Percentiles rank a stretch among this genome's conserved stretches.
Conservation (phyloP, 2,888 invertebrate species). For the Nemotelus nigrinus region DNA sequence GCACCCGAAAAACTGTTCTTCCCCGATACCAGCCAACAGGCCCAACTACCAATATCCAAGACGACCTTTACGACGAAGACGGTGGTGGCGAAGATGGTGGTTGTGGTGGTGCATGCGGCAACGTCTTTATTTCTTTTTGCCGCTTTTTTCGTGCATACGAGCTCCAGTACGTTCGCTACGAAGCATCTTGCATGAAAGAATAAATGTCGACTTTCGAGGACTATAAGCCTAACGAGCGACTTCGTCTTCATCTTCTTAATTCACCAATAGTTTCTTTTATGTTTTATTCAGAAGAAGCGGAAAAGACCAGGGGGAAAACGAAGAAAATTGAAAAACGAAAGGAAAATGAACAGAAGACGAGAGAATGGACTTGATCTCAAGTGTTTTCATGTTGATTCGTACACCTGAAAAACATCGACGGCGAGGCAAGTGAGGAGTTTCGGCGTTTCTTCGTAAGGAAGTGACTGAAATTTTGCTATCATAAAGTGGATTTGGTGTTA, state of each 20-base stretch:
- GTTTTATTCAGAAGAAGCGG: neutral
- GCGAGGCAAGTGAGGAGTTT: conserved; percentile 16
- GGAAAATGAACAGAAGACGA: neutral
- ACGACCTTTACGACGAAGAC: too few relatives aligned
- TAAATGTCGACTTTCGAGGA: neutral
- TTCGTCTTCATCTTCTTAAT: conserved; percentile 19
- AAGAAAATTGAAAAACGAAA: neutral
- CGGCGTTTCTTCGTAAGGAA: neutral
- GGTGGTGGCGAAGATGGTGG: neutral
- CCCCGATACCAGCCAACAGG: neutral
- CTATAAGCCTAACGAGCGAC: conserved; percentile 28
- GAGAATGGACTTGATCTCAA: conserved; percentile 11
- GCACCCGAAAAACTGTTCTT: neutral
- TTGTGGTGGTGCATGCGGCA: neutral
- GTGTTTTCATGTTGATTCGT: conserved; percentile 15
- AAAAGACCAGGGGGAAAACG: too few relatives aligned
- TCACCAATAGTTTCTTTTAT: neutral
- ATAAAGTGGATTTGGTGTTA: conserved; percentile 29
- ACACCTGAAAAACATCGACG: neutral
- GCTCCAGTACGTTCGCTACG: neutral
- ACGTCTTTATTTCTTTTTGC: conserved; percentile 10
- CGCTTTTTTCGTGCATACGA: neutral
- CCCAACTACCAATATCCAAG: neutral
- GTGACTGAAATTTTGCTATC: conserved; percentile 20
- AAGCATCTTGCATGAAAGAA: conserved; percentile 19